phyloP scores from a whole-genome alignment of 1,140 invertebrate genomes.

The Philotrypesis tridentata region DNA sequence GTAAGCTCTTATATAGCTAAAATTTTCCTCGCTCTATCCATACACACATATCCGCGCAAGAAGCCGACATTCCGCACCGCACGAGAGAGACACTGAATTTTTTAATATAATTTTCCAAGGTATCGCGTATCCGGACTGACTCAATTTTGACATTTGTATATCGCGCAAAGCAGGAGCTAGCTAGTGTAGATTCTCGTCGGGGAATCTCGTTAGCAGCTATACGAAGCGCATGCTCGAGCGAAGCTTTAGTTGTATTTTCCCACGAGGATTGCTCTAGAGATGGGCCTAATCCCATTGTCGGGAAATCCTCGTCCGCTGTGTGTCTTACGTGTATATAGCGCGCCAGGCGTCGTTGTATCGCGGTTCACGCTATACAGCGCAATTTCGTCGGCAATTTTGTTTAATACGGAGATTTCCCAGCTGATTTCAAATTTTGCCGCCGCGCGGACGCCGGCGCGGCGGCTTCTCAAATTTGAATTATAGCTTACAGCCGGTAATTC shows the following conservation, averaged over 20 bases:
- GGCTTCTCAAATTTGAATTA: too few relatives aligned
- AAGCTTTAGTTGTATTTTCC: neutral
- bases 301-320: neutral
- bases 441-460: too few relatives aligned
- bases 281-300: constrained; percentile 14
- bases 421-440: too few relatives aligned
- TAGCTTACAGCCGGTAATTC: too few relatives aligned
- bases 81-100: neutral
- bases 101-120: neutral
- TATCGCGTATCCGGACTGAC: neutral
- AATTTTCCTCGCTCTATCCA: too few relatives aligned
- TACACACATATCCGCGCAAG: too few relatives aligned
- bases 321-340: neutral
- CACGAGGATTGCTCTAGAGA: neutral
- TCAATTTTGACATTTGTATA: constrained; percentile 4
- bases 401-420: too few relatives aligned
- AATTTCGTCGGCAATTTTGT: neutral
- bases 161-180: neutral
- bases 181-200: neutral
- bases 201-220: constrained; percentile 17
- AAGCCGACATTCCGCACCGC: too few relatives aligned
- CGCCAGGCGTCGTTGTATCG: neutral
- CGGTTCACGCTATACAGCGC: neutral
- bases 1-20: too few relatives aligned
- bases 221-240: neutral